A percentile compares a stretch with the other conserved stretches of the same genome.
These are phyloP conservation scores for Asteroscopus sphinx DNA, from an alignment of 2,888 invertebrate species.

Conservation along the genomic window DNA sequence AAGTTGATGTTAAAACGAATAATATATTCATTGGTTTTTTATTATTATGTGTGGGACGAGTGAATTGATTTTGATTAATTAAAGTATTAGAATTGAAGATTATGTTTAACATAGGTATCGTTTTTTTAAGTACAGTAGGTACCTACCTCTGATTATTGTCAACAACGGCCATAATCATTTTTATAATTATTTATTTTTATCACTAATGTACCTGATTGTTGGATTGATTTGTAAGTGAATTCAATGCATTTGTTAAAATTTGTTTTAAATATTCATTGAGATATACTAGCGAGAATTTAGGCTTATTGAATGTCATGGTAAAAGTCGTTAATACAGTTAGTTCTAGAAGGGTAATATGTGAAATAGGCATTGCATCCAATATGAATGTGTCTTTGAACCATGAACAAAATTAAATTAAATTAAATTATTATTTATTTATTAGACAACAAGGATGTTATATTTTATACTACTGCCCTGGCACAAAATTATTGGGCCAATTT, in stretches of 20 bases:
- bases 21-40: constrained; percentile 39
- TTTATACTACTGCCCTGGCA: constrained; percentile 16
- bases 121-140: constrained; percentile 32
- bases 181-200: constrained; percentile 41
- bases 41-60: constrained; percentile 4
- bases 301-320: constrained; percentile 41
- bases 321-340: constrained; percentile 27
- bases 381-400: neutral
- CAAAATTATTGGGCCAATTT: too few relatives aligned
- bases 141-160: too few relatives aligned
- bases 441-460: constrained; percentile 32
- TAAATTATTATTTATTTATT: too few relatives aligned
- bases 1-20: constrained; percentile 46
- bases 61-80: constrained; percentile 17
- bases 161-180: constrained; percentile 50
- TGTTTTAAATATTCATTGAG: constrained; percentile 28
- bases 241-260: constrained; percentile 39
- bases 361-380: constrained; percentile 3
- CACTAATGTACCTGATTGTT: constrained; percentile 58
- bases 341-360: constrained; percentile 15
- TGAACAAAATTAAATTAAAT: too few relatives aligned
- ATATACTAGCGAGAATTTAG: constrained; percentile 32
- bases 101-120: constrained; percentile 38
- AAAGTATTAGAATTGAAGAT: constrained; percentile 14
- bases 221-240: constrained; percentile 42